A percentile compares a stretch with the other conserved stretches of the same genome.
phyloP scores from a whole-genome alignment of 2,113 vertebrate species.

The Egretta garzetta region DNA sequence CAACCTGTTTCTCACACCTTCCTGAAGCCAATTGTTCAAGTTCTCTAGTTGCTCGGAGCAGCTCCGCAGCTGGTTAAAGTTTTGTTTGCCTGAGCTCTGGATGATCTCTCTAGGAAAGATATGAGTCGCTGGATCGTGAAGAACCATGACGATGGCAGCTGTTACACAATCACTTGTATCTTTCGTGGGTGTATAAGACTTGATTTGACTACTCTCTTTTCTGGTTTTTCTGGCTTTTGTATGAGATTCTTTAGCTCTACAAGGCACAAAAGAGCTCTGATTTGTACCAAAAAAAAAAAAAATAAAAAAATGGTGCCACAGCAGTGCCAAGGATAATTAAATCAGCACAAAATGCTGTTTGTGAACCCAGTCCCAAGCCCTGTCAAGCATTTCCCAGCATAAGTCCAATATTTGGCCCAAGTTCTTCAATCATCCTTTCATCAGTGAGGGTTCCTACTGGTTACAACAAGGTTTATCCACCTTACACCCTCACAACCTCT shows the following conservation, averaged over 20 bases:
- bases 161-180: background rate
- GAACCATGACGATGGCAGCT: background rate
- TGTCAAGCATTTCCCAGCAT: background rate
- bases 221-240: background rate
- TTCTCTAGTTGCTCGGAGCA: background rate
- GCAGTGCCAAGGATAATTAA: background rate
- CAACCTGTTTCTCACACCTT: background rate
- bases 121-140: background rate
- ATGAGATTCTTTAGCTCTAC: background rate
- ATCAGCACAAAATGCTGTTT: background rate
- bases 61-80: background rate
- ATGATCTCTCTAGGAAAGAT: background rate
- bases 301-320: background rate
- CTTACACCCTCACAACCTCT: background rate
- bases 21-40: background rate
- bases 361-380: background rate
- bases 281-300: background rate
- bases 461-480: background rate
- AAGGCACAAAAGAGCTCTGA: background rate
- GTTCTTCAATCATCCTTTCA: background rate
- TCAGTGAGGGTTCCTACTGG: background rate
- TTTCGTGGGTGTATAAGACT: background rate
- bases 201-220: background rate
- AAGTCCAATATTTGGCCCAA: background rate
- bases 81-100: background rate